phyloP scores from a whole-genome alignment of 1,140 invertebrate species.

The Neuroterus valhalla region DNA sequence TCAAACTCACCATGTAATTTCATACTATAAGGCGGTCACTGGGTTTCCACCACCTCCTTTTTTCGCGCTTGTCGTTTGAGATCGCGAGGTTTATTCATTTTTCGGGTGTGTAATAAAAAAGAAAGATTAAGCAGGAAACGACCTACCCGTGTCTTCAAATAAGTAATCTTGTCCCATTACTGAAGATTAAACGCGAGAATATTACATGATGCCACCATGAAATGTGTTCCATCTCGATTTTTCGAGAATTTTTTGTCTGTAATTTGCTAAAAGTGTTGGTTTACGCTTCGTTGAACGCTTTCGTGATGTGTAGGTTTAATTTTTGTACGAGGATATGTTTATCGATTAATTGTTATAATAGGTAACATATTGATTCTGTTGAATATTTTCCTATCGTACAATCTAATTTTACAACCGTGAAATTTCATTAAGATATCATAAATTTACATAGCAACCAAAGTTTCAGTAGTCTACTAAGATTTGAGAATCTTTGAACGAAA shows the following conservation, averaged over 20 bases:
- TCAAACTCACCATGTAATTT: conserved; percentile 8
- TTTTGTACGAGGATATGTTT: no score
- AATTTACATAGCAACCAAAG: no score
- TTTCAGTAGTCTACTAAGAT: no score
- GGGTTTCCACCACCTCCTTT: conserved; percentile 8
- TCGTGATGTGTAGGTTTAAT: no score
- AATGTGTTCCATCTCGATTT: conserved; percentile 15
- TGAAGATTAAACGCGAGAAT: conserved; percentile 23
- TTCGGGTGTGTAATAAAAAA: conserved; percentile 24
- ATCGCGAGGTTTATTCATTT: conserved; percentile 30
- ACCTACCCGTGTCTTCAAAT: conserved; percentile 16
- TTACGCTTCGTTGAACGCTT: background rate
- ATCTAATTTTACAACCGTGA: no score
- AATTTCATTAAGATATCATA: no score
- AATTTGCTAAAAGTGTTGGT: conserved; percentile 26
- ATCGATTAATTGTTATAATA: no score
- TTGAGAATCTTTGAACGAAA: no score
- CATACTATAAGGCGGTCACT: conserved; percentile 6
- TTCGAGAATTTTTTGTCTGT: background rate
- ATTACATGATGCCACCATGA: conserved; percentile 23
- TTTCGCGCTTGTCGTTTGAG: conserved; percentile 12
- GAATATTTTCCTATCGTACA: no score
- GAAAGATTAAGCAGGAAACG: conserved; percentile 13
- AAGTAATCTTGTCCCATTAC: conserved; percentile 29
- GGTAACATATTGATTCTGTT: no score